Base-by-base conservation (phyloP, 2,797 vertebrate genomes). In the Lates japonicus region DNA sequence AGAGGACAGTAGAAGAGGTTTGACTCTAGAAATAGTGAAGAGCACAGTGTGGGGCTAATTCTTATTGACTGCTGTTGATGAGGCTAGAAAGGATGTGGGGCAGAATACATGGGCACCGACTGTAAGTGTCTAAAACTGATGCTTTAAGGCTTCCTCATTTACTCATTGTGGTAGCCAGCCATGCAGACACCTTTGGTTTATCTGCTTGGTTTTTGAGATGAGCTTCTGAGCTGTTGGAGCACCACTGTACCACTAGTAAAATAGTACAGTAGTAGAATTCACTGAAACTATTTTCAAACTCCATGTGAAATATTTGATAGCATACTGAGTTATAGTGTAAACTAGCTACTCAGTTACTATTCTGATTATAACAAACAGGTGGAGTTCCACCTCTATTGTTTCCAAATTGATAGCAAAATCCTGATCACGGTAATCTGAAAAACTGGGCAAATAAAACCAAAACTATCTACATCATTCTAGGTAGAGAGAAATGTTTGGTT, bases 51-150 rank as follows among this genome's bases (percentile, higher is more conserved):
- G 51, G 71, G 65, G 7, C 19, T 82, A 76, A 80, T 88, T 86
- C 64, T 37, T 59, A 84, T 83, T n/a, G 88, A 90, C 57, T 44
- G 9, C 13, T 67, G 77, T 79, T 77, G 85, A 89, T 58, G 61
- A 68, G 17, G 74, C 68, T 58, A n/a, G 19, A 65, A 62, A n/a
- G 74, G 58, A 76, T 52, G 69, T 48, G 39, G 66, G 58, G 63
- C 33, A 22, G 39, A 70, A 71, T 29, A 51, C 62, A 41, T 63
- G 65, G 81, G n/a, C n/a, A 37, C 46, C 39, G 51, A 46, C 39
- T 65, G 55, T 42, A 65, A 46, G 51, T 25, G 48, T 69, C 46
- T 59, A 20, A 67, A 37, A 55, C 68, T 42, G 44, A 39, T 25
- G 44, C 16, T 67, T 63, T 37, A 35, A 58, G 42, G 37, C 41